Evolutionary conservation across 2,113 vertebrate genomes (phyloP).

Genomic region (Pachyramphus minor): DNA sequence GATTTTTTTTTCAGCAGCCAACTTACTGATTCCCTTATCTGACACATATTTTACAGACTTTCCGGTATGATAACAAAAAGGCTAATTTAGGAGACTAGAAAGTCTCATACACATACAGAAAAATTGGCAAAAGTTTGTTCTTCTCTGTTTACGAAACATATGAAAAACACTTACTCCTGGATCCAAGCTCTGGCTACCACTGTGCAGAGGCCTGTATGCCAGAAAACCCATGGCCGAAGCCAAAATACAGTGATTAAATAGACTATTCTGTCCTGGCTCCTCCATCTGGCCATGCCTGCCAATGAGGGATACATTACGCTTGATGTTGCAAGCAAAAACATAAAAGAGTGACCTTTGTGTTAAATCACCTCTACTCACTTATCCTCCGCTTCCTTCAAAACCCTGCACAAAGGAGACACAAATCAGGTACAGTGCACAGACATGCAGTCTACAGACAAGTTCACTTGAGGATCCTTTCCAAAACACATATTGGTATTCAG

Average conservation of each 20-base stretch:
- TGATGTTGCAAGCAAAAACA: neutral
- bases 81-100: neutral
- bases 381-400: neutral
- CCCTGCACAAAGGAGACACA: neutral
- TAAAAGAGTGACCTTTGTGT: neutral
- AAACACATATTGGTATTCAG: neutral
- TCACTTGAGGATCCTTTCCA: neutral
- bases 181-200: conserved; percentile 44
- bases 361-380: neutral
- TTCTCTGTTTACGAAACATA: neutral
- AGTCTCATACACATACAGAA: neutral
- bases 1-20: neutral
- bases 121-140: neutral
- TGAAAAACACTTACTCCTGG: conserved; percentile 37
- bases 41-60: neutral
- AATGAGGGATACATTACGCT: neutral
- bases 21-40: neutral
- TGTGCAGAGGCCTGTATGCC: neutral
- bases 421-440: neutral
- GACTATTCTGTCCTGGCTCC: neutral
- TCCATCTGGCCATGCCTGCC: neutral
- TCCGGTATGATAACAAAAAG: neutral
- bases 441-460: neutral
- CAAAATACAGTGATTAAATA: neutral
- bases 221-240: conserved; percentile 15